Conservation (phyloP, 2,113 vertebrate genomes). For the Ancistrus triradiatus region DNA sequence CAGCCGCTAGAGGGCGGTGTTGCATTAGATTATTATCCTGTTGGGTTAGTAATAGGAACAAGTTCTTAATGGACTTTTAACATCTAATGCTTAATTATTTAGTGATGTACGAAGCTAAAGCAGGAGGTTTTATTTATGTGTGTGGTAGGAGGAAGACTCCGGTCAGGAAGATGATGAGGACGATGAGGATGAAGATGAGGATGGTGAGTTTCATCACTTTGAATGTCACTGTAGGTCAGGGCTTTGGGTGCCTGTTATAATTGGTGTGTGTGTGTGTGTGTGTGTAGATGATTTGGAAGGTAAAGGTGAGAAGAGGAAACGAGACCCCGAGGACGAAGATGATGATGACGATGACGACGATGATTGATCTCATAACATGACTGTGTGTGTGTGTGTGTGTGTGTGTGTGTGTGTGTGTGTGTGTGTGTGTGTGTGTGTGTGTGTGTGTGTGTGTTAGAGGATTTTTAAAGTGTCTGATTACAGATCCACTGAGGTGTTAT, state of each 20-base stretch:
- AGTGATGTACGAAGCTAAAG: not conserved
- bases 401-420: not conserved
- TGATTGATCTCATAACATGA: conserved; percentile 34
- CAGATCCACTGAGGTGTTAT: conserved; percentile 8
- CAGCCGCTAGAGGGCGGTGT: too few relatives aligned
- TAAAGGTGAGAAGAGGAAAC: conserved; percentile 87
- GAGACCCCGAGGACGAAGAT: conserved; percentile 85
- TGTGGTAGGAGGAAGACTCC: conserved; percentile 77
- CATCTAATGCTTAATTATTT: too few relatives aligned
- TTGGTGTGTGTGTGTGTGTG: not conserved
- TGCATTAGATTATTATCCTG: not conserved
- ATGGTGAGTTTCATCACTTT: not conserved
- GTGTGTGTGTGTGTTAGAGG: not conserved
- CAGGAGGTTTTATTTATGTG: not conserved
- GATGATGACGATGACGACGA: conserved; percentile 74
- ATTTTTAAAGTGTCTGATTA: not conserved
- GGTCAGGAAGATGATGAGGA: conserved; percentile 77
- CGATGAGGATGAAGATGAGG: conserved; percentile 50
- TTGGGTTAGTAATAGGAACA: too few relatives aligned
- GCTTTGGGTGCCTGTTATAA: not conserved
- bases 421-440: not conserved
- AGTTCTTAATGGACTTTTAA: too few relatives aligned
- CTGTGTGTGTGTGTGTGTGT: not conserved
- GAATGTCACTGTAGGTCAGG: not conserved
- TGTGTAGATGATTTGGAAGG: conserved; percentile 44